These are phyloP conservation scores for Micronisus gabar DNA, from an alignment of 2,113 vertebrate species.

Conservation along the genomic window DNA sequence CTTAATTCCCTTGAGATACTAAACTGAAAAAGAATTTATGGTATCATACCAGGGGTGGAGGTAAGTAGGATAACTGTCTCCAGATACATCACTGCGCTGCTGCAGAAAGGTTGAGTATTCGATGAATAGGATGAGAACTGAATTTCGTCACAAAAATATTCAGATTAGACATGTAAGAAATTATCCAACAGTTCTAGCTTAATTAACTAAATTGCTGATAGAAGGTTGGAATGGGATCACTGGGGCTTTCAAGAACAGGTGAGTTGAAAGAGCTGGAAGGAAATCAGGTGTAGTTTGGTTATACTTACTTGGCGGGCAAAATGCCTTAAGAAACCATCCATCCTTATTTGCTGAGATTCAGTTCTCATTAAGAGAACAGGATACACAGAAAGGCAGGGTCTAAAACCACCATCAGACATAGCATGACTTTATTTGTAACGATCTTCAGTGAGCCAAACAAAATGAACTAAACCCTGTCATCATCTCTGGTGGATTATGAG, in stretches of 20 bases:
- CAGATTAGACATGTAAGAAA: background rate
- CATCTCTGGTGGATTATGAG: background rate
- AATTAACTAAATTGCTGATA: background rate
- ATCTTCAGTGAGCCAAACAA: background rate
- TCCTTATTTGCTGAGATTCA: background rate
- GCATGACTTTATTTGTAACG: background rate
- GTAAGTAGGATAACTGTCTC: background rate
- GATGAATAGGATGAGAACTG: background rate
- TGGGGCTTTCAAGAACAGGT: background rate
- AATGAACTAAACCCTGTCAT: background rate
- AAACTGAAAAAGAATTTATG: background rate
- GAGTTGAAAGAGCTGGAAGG: background rate
- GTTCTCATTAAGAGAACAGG: background rate
- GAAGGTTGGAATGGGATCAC: background rate
- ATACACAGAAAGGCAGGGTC: background rate
- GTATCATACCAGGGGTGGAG: conserved; percentile 5
- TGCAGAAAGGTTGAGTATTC: background rate
- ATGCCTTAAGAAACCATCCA: background rate
- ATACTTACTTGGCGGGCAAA: background rate
- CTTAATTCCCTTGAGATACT: background rate
- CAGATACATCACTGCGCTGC: background rate
- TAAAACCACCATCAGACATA: background rate
- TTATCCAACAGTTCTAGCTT: background rate
- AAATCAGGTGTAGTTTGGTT: background rate
- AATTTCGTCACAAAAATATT: background rate